A percentile compares a stretch with the other conserved stretches of the same genome.
Conservation (phyloP, 2,113 vertebrate species). For the Bufo gargarizans region DNA sequence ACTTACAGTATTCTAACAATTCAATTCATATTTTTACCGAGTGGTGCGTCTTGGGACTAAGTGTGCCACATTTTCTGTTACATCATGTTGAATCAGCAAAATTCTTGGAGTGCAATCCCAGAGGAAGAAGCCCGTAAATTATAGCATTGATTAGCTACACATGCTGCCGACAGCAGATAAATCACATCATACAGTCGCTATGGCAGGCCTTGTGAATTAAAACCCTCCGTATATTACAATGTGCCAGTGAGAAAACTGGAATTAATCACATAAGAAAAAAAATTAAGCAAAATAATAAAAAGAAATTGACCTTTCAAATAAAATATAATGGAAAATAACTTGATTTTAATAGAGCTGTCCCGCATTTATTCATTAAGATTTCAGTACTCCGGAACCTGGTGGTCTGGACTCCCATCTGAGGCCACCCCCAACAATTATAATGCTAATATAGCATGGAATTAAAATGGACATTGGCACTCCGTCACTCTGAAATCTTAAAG, state of each 20-base stretch:
- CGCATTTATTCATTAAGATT: too few relatives aligned
- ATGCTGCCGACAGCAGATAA: background rate
- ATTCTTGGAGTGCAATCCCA: background rate
- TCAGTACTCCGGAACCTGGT: too few relatives aligned
- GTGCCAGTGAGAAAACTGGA: background rate
- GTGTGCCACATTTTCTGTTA: background rate
- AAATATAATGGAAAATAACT: background rate
- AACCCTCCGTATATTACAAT: background rate
- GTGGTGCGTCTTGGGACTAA: background rate
- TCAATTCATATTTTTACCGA: background rate
- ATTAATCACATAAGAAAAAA: background rate
- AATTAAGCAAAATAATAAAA: background rate
- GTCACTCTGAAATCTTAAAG: too few relatives aligned
- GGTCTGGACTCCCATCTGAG: too few relatives aligned
- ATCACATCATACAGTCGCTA: constrained; percentile 4
- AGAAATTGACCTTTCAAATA: background rate
- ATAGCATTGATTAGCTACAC: constrained; percentile 20
- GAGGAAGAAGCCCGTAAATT: constrained; percentile 21
- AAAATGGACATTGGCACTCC: too few relatives aligned
- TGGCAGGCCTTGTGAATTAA: background rate
- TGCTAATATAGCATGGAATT: too few relatives aligned
- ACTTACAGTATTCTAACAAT: background rate
- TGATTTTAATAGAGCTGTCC: too few relatives aligned
- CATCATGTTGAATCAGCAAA: constrained; percentile 37
- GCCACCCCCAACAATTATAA: too few relatives aligned